Base-by-base conservation (phyloP, 2,797 vertebrate genomes). In the Yasuhikotakia modesta region DNA sequence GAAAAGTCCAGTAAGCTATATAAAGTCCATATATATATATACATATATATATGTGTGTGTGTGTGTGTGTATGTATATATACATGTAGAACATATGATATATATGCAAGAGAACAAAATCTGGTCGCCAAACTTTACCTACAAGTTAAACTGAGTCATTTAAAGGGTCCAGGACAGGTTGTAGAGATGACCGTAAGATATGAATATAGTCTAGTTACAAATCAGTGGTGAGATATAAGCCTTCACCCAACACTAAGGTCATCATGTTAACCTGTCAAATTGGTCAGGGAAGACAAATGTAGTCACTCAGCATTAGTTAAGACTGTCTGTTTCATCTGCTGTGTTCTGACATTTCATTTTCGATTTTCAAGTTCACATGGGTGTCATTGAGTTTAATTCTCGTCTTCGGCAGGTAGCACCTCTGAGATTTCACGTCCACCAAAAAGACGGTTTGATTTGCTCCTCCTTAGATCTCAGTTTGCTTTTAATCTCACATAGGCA, bases 121-220 rank as follows among this genome's bases (percentile, higher is more conserved):
- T 80, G 74, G 64, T 74, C 13, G 13, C 46, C 13, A 48, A 11
- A 48, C 13, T 82, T 75, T 78, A 73, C 46, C 78, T 68, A 75
- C 45, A 14, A 73, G 70, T 27, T 27, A 74, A 84, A 84, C 61
- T 24, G 50, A 81, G 58, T 79, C 71, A 64, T 79, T 82, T 72
- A 61, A 75, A 55, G 16, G 55, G 57, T 43, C 68, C 72, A 76
- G 69, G 82, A 86, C 67, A 79, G 81, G 81, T 78, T 79, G 79
- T 63, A 79, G 78, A 55, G 52, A 67, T 45, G 73, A 57, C 61
- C 63, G 78, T 82, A 78, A 83, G 84, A 84, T 79, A 82, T 79
- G 71, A 71, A 84, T 80, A 73, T 14, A 61, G 50, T 65, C 70
- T 60, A 73, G 64, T 78, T 78, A 74, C 43, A 50, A 75, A 76